Conservation (phyloP, 2,113 vertebrate species). For the Butorides virescens region DNA sequence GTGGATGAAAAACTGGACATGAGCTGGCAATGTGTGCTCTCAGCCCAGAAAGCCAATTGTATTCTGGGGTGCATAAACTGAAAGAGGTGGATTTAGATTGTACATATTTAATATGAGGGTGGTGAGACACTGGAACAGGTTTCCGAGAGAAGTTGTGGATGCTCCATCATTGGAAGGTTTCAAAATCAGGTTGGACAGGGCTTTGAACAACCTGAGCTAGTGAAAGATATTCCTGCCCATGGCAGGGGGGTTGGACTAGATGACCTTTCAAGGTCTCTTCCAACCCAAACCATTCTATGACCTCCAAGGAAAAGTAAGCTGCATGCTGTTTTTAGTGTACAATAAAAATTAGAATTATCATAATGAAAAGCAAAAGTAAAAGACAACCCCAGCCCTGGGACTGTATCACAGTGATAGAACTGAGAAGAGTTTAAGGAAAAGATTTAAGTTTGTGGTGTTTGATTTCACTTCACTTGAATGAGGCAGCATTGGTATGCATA, state of each 20-base stretch:
- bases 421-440: neutral
- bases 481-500: neutral
- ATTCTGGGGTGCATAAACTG: neutral
- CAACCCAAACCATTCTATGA: neutral
- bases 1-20: too few relatives aligned
- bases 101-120: neutral
- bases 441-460: neutral
- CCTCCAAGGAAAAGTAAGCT: neutral
- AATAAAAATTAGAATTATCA: neutral
- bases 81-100: neutral
- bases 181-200: neutral
- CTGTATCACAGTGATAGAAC: neutral
- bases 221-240: neutral
- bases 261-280: neutral
- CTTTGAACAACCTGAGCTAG: neutral
- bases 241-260: neutral
- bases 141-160: neutral
- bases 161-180: neutral
- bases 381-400: neutral
- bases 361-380: neutral
- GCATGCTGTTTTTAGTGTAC: accelerated
- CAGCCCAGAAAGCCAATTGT: neutral
- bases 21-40: accelerated
- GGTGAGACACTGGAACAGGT: neutral
- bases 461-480: neutral